Evolutionary conservation across 1,140 invertebrate genomes (phyloP).

Genomic region (Drosophila sp.): DNA sequence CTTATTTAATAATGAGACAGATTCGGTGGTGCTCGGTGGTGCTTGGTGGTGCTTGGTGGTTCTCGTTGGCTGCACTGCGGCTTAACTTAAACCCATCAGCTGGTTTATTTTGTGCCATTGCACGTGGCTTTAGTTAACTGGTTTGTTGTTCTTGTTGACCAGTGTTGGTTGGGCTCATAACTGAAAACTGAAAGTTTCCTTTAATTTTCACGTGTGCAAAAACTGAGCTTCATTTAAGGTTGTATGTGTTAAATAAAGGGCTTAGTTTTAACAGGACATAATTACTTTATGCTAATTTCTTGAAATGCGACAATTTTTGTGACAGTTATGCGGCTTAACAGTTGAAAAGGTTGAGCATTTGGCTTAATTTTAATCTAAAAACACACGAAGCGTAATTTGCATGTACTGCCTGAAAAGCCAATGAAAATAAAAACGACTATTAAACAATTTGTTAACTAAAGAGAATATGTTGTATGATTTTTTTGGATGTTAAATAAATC

Average conservation of each 20-base stretch:
- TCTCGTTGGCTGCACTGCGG: not conserved
- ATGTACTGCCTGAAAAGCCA: too few species aligned
- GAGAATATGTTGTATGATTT: too few species aligned
- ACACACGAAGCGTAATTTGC: too few species aligned
- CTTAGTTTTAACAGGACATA: constrained; percentile 16
- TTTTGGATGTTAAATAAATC: too few species aligned
- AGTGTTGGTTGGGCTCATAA: constrained; percentile 5
- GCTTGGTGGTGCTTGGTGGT: not conserved
- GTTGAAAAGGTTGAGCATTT: not conserved
- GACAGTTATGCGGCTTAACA: not conserved
- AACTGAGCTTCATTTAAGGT: not conserved
- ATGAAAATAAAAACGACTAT: too few species aligned
- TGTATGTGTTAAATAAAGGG: constrained; percentile 9
- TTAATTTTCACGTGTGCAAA: not conserved
- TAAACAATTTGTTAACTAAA: too few species aligned
- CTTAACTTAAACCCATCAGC: constrained; percentile 3
- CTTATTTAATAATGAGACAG: constrained; percentile 35
- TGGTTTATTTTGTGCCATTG: constrained; percentile 18
- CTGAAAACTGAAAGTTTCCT: constrained; percentile 2
- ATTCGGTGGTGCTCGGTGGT: not conserved
- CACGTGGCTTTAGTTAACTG: constrained; percentile 33
- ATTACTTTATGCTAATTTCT: constrained; percentile 27
- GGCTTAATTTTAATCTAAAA: not conserved
- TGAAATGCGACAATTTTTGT: constrained; percentile 12
- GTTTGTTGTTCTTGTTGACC: constrained; percentile 22